Evolutionary conservation across 2,113 vertebrate genomes (phyloP).

Genomic region (Oncorhynchus kisutch): DNA sequence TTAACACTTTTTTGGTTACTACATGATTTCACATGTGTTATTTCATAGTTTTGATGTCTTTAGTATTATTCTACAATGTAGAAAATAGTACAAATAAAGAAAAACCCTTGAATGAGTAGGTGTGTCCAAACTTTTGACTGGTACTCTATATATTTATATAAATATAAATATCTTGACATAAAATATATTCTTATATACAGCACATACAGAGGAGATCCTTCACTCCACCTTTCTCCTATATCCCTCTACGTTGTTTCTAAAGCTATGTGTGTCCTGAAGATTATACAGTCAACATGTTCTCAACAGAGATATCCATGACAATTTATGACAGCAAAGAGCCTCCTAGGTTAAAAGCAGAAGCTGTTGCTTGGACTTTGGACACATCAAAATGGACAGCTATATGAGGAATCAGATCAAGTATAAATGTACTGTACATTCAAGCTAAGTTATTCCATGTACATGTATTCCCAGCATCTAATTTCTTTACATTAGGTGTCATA

Average conservation of each 20-base stretch:
- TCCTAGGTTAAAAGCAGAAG: constrained; percentile 10
- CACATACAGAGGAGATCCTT: constrained; percentile 27
- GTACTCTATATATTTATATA: constrained; percentile 7
- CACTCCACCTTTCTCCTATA: neutral
- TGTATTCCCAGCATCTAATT: neutral
- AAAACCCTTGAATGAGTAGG: too few species aligned
- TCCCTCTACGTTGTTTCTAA: neutral
- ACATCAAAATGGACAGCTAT: neutral
- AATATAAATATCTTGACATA: constrained; percentile 36
- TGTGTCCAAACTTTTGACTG: too few species aligned
- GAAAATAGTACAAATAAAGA: too few species aligned
- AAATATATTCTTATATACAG: constrained; percentile 42
- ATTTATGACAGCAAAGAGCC: constrained; percentile 1
- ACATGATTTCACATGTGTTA: too few species aligned
- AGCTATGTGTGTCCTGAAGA: constrained; percentile 21
- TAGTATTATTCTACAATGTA: too few species aligned
- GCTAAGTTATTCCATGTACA: neutral
- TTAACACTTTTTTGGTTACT: too few species aligned
- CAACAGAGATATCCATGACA: constrained; percentile 5
- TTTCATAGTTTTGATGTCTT: too few species aligned
- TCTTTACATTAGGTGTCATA: constrained; percentile 5
- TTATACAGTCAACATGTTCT: constrained; percentile 20
- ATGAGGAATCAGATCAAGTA: neutral
- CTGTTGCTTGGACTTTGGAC: neutral
- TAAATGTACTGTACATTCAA: too few species aligned